Evolutionary conservation across 2,888 invertebrate genomes (phyloP).

Genomic region (Sepiola atlantica): DNA sequence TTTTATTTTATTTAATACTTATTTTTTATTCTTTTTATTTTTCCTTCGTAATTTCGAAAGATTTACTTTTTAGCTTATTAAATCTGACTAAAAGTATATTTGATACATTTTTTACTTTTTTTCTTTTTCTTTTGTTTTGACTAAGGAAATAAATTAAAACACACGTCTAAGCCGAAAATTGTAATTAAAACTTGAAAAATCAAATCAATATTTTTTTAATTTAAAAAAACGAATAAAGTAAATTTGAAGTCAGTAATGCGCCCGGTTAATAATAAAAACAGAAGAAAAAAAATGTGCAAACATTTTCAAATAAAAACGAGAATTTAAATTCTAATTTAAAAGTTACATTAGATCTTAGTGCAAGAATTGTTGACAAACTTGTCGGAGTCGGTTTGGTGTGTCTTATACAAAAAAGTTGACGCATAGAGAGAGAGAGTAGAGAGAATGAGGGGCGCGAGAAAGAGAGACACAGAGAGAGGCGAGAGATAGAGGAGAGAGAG

Average conservation of each 20-base stretch:
- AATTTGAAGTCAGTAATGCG: neutral
- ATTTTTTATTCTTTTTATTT: neutral
- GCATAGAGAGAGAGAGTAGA: neutral
- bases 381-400: neutral
- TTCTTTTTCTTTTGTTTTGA: neutral
- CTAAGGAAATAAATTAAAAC: neutral
- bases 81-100: neutral
- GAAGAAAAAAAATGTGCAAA: neutral
- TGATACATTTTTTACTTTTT: neutral
- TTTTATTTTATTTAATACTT: neutral
- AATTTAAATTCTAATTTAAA: conserved; percentile 10
- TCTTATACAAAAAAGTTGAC: neutral
- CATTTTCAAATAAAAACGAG: neutral
- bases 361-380: neutral
- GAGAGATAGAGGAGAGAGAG: no score
- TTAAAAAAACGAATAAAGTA: neutral
- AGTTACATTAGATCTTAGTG: conserved; percentile 12
- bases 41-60: neutral
- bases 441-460: no score
- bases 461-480: no score
- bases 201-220: neutral
- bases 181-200: neutral
- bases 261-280: neutral
- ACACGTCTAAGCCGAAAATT: neutral
- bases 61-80: neutral